These are phyloP conservation scores for Aspidapion aeneum DNA, from an alignment of 2,888 invertebrate genomes.

Conservation along the genomic window DNA sequence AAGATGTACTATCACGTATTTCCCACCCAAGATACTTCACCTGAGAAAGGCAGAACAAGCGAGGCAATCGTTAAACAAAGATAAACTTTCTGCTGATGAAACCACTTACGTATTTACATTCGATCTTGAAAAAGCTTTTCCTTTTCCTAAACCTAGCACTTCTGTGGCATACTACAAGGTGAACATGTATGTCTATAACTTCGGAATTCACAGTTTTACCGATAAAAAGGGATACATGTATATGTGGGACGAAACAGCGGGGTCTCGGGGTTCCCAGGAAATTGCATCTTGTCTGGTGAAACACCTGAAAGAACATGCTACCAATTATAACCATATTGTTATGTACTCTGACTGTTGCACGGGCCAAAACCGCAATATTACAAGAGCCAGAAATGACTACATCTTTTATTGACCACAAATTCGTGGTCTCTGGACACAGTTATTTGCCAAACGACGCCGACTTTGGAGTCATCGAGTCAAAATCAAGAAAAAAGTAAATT, in stretches of 20 bases:
- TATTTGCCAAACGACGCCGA: constrained; percentile 15
- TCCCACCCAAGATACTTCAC: too few relatives aligned
- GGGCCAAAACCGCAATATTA: constrained; percentile 15
- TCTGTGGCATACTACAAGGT: constrained; percentile 18
- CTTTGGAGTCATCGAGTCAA: too few relatives aligned
- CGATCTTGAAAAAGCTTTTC: constrained; percentile 19
- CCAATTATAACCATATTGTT: constrained; percentile 6
- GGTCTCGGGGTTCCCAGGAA: constrained; percentile 3
- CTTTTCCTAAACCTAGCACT: constrained; percentile 18
- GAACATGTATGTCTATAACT: constrained; percentile 17
- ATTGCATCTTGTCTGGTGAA: too few relatives aligned
- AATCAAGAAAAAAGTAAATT: constrained; percentile 9
- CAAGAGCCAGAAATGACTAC: constrained; percentile 7
- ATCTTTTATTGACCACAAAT: constrained; percentile 12
- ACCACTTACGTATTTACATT: constrained; percentile 22
- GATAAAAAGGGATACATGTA: constrained; percentile 11
- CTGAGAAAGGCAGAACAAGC: constrained; percentile 16
- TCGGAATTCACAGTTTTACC: constrained; percentile 18
- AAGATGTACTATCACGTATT: neutral
- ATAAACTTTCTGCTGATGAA: constrained; percentile 10
- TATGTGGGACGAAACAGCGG: constrained; percentile 7
- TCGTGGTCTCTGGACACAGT: too few relatives aligned
- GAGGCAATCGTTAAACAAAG: constrained; percentile 12
- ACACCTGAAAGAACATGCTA: constrained; percentile 9
- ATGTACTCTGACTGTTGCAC: constrained; percentile 18